Conservation (phyloP, 2,888 invertebrate species). For the Drosophila longiperda region DNA sequence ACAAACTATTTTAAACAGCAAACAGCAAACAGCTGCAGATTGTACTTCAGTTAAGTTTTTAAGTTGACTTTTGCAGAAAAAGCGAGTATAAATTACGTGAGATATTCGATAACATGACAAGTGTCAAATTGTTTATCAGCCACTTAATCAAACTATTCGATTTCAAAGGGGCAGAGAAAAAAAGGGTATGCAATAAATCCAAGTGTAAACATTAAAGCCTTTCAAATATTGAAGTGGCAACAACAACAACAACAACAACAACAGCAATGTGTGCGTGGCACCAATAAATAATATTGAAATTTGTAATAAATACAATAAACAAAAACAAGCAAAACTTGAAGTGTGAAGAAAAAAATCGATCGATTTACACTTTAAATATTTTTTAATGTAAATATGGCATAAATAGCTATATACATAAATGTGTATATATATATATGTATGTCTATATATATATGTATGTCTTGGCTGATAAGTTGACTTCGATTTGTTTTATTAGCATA, state of each 20-base stretch:
- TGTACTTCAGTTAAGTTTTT: slow-evolving; percentile 3
- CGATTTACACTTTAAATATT: slow-evolving; percentile 77
- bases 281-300: slow-evolving; percentile 71
- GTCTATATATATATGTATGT: slow-evolving; percentile 26
- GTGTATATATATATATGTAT: slow-evolving; percentile 20
- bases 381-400: slow-evolving; percentile 63
- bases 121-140: slow-evolving; percentile 48
- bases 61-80: slow-evolving; percentile 6
- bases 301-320: slow-evolving; percentile 76
- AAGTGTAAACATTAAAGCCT: slow-evolving; percentile 37
- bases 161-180: slow-evolving; percentile 2
- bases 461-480: slow-evolving; percentile 57
- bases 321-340: slow-evolving; percentile 27
- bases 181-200: slow-evolving; percentile 24
- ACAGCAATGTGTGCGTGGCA: slow-evolving; percentile 22
- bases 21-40: neutral
- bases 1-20: neutral
- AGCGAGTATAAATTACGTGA: slow-evolving; percentile 16
- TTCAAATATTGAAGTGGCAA: slow-evolving; percentile 48
- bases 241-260: slow-evolving; percentile 26
- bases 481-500: slow-evolving; percentile 82
- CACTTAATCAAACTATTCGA: slow-evolving; percentile 28
- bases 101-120: slow-evolving; percentile 23
- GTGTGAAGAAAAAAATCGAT: slow-evolving; percentile 51
- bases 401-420: slow-evolving; percentile 36